These are phyloP conservation scores for Nyctalus aviator DNA, from an alignment of 2,797 vertebrate genomes.

Conservation along the genomic window DNA sequence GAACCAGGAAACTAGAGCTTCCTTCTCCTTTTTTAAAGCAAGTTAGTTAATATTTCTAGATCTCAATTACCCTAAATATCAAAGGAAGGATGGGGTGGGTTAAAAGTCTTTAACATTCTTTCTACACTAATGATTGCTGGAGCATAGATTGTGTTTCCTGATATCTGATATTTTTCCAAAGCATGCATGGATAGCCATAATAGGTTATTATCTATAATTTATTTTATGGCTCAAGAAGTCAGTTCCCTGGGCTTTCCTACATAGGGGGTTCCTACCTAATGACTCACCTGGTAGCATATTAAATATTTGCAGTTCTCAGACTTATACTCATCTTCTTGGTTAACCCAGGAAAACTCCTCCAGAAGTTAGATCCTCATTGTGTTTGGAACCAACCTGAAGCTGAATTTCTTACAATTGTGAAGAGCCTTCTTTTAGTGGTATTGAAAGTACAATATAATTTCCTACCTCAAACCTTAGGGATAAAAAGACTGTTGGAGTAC, in stretches of 20 bases:
- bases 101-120: conserved; percentile 18
- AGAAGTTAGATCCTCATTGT: background rate
- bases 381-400: background rate
- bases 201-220: background rate
- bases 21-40: conserved; percentile 25
- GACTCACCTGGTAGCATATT: background rate
- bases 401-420: background rate
- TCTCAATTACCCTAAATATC: background rate
- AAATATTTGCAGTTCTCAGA: background rate
- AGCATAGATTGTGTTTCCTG: background rate
- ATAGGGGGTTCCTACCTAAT: background rate
- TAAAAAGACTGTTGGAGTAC: background rate
- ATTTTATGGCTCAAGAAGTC: background rate
- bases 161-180: background rate
- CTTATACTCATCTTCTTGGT: background rate
- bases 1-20: background rate
- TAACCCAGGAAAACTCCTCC: background rate
- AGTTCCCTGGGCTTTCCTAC: background rate
- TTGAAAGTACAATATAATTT: background rate
- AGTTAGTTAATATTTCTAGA: conserved; percentile 2
- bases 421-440: background rate
- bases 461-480: background rate
- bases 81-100: background rate
- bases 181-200: background rate
- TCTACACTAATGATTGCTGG: background rate